Base-by-base conservation (phyloP, 1,140 invertebrate genomes). In the Papilio aristodemus region DNA sequence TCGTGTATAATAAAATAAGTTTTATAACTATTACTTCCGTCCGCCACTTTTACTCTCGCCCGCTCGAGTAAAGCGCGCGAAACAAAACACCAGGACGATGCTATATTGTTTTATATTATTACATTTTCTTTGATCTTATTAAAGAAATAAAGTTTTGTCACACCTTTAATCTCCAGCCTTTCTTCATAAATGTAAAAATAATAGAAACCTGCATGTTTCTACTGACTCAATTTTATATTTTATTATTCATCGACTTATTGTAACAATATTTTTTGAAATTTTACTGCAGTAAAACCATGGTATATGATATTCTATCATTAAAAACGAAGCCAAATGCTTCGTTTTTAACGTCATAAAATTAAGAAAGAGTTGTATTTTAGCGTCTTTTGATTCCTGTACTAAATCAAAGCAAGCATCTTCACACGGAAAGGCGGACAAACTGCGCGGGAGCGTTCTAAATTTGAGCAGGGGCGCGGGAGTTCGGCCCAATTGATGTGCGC, bases 371-470 rank as follows among this genome's bases (percentile, higher is more conserved):
- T 50, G 6, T 50, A 22, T 2, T 25, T 3, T 10, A 22, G 19
- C 10, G 8, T 8, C 5, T 25, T n/a, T n/a, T 17, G 14, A 32
- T 32, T 17, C 43, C 6, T 13, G 10, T 17, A 39, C 6, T n/a
- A 62, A 59, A 62, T 62, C 59, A 62, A 38, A 62, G 59, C 27
- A 5, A 58, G 36, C 59, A 62, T n/a, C 71, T 59, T 68, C 72
- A 71, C 57, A 57, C 66, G 69, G 66, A 58, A 58, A 66, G 68
- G 73, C 70, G 59, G n/a, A 62, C 36, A 37, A 62, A 77, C 70
- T 70, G 74, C 71, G 72, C 73, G 77, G 72, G 68, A 73, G 70
- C 76, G 70, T 73, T 75, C 75, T 74, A 77, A 71, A 77, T 73
- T 74, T 74, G 71, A 76, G 72, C 69, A 38, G 68, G 64, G 67